These are phyloP conservation scores for Hepsetus odoe DNA, from an alignment of 2,113 vertebrate species.

Conservation along the genomic window DNA sequence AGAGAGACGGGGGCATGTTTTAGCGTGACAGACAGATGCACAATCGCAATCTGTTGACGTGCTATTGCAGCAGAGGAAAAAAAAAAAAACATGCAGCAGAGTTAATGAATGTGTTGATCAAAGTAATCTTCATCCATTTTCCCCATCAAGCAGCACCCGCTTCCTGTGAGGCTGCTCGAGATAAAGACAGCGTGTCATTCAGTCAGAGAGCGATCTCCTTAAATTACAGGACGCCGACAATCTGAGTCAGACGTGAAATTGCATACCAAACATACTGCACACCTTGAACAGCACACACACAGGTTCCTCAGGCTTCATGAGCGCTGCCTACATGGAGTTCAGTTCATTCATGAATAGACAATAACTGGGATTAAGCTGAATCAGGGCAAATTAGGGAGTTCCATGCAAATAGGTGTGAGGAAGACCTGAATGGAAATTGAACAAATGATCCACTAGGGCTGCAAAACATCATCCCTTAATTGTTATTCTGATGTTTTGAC, in stretches of 20 bases:
- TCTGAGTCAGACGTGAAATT: constrained; percentile 56
- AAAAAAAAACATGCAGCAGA: constrained; percentile 6
- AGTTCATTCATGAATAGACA: background rate
- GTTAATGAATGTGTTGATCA: constrained; percentile 54
- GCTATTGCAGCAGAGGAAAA: constrained; percentile 27
- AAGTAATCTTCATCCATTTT: constrained; percentile 48
- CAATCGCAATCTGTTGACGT: constrained; percentile 34
- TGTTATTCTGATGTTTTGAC: too few relatives aligned
- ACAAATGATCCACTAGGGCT: background rate
- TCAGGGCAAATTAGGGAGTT: background rate
- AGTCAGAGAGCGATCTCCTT: constrained; percentile 42
- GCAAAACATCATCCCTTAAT: too few relatives aligned
- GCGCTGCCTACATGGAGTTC: background rate
- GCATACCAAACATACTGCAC: constrained; percentile 29
- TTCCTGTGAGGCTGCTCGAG: constrained; percentile 34
- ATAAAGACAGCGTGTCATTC: constrained; percentile 53
- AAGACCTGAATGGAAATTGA: constrained; percentile 10
- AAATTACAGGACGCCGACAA: constrained; percentile 52
- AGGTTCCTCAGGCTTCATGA: background rate
- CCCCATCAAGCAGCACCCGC: constrained; percentile 33
- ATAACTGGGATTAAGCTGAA: background rate
- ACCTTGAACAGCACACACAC: background rate
- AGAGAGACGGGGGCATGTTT: background rate
- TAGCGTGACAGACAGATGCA: constrained; percentile 27
- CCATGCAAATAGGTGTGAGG: background rate